Percentiles rank a stretch among this genome's conserved stretches.
phyloP scores from a whole-genome alignment of 2,113 vertebrate genomes.

The Aspidoscelis tigris region DNA sequence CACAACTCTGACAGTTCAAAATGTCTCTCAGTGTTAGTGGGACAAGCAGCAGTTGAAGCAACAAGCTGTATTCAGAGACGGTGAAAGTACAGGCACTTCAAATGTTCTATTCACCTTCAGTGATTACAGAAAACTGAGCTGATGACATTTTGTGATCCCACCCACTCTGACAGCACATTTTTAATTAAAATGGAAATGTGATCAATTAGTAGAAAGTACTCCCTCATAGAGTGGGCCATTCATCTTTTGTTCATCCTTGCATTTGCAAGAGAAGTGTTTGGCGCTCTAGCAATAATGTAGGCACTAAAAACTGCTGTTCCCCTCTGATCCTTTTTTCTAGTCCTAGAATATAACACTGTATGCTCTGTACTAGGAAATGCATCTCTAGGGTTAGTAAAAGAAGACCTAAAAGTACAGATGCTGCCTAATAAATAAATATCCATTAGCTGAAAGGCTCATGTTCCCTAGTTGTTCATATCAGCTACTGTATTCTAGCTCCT shows the following conservation, averaged over 20 bases:
- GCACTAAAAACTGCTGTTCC: conserved; percentile 39
- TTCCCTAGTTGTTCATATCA: background rate
- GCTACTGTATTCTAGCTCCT: background rate
- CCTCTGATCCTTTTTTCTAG: background rate
- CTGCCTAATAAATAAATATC: background rate
- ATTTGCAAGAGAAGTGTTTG: conserved; percentile 44
- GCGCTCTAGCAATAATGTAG: conserved; percentile 47
- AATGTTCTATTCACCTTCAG: conserved; percentile 47
- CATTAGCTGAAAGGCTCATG: background rate
- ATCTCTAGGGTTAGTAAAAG: background rate
- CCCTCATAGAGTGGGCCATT: conserved; percentile 55
- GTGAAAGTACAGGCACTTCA: conserved; percentile 40
- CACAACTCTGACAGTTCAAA: conserved; percentile 27
- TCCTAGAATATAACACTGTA: background rate
- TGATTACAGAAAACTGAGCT: conserved; percentile 57
- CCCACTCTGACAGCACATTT: conserved; percentile 54
- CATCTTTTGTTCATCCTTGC: conserved; percentile 43
- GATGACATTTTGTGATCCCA: conserved; percentile 56
- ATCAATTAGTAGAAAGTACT: conserved; percentile 64
- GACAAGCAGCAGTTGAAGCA: conserved; percentile 55
- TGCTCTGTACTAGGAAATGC: background rate
- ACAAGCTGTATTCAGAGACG: conserved; percentile 51
- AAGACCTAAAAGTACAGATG: background rate
- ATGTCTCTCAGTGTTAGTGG: conserved; percentile 31
- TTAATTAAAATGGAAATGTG: conserved; percentile 72